phyloP scores from a whole-genome alignment of 30 jellyfish, hydroid and myxozoan genomes.

The Aurelia coerulea region DNA sequence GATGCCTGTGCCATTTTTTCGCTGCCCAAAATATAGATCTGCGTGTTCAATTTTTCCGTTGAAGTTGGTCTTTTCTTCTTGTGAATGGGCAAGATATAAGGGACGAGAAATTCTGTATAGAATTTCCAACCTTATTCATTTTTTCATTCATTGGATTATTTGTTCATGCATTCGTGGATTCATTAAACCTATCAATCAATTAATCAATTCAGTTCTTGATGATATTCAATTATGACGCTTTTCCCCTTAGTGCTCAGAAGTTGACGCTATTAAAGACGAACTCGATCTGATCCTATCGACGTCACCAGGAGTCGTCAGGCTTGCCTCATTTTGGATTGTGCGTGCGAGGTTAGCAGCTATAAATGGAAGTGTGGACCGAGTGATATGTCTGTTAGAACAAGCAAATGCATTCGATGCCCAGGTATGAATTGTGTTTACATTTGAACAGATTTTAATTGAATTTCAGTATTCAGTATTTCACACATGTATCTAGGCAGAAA shows the following conservation, averaged over 20 bases:
- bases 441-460: not conserved
- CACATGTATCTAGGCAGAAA: no score
- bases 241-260: slow-evolving; percentile 7
- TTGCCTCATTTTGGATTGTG: slow-evolving; percentile 68
- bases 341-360: slow-evolving; percentile 74
- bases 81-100: no score
- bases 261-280: slow-evolving; percentile 49
- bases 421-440: slow-evolving; percentile 33
- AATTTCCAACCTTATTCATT: no score
- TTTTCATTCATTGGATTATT: no score
- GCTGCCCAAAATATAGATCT: no score
- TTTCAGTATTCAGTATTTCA: not conserved
- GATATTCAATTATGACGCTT: not conserved
- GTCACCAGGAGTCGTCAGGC: slow-evolving; percentile 73
- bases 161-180: no score
- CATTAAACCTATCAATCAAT: no score
- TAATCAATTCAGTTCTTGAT: no score
- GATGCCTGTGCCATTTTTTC: no score
- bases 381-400: slow-evolving; percentile 77
- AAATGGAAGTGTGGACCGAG: slow-evolving; percentile 62
- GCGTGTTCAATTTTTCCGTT: no score
- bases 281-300: slow-evolving; percentile 67
- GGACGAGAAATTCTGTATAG: no score
- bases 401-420: slow-evolving; percentile 81
- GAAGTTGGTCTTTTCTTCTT: no score